Evolutionary conservation across 2,888 invertebrate genomes (phyloP).

Genomic region (Diplolepis rosae): DNA sequence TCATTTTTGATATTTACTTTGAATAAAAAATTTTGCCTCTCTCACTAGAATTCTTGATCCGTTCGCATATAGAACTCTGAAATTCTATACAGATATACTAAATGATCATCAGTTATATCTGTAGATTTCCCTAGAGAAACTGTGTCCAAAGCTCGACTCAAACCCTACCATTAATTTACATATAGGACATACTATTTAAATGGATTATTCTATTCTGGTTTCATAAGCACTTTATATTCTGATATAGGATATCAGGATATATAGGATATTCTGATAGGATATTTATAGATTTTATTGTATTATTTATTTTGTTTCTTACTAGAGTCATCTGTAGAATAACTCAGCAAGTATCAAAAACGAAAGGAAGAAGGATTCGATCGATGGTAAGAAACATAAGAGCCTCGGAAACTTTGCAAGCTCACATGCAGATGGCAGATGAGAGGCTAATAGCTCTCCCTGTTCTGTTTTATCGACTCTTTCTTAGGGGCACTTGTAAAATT

Average conservation of each 20-base stretch:
- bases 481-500: too few relatives aligned
- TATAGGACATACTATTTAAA: neutral
- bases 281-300: neutral
- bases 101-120: neutral
- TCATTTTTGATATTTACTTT: neutral
- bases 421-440: neutral
- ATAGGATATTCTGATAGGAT: too few relatives aligned
- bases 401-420: neutral
- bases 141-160: neutral
- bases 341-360: neutral
- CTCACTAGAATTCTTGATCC: neutral
- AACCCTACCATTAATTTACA: neutral
- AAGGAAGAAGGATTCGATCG: neutral
- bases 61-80: neutral
- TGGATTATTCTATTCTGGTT: neutral
- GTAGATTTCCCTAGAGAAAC: neutral
- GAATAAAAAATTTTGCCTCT: too few relatives aligned
- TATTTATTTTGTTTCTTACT: neutral
- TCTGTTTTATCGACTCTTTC: neutral
- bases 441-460: neutral
- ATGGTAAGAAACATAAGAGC: neutral
- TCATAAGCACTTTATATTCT: neutral
- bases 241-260: neutral
- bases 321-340: neutral
- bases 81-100: neutral